phyloP scores from a whole-genome alignment of 2,113 vertebrate species.

The Pipa parva region DNA sequence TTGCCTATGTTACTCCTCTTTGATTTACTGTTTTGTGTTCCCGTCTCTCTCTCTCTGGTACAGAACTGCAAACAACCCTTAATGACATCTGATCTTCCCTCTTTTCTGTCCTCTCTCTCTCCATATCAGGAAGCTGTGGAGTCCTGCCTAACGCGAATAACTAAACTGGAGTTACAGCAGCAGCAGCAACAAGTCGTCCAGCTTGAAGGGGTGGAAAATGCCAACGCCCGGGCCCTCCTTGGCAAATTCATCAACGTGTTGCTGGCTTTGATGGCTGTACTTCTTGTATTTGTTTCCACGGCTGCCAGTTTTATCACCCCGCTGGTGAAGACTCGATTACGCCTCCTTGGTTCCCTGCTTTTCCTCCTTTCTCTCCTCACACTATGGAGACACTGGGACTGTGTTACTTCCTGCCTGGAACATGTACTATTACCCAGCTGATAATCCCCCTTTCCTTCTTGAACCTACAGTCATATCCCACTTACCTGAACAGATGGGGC shows the following conservation, averaged over 20 bases:
- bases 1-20: not conserved
- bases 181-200: conserved; percentile 98
- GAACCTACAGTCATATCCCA: accelerated
- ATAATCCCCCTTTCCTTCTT: conserved; percentile 36
- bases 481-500: conserved; percentile 11
- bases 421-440: conserved; percentile 81
- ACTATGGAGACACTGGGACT: conserved; percentile 95
- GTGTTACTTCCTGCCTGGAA: conserved; percentile 82
- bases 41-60: not conserved
- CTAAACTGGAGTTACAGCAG: conserved; percentile 95
- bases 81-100: not conserved
- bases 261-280: conserved; percentile 94
- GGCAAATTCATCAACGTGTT: conserved; percentile 98
- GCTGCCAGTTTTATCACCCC: conserved; percentile 97
- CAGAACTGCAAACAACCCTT: too few species aligned
- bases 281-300: conserved; percentile 97
- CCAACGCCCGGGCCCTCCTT: conserved; percentile 88
- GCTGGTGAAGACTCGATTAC: conserved; percentile 91
- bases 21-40: not conserved
- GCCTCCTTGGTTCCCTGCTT: conserved; percentile 80
- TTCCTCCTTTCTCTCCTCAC: conserved; percentile 80
- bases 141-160: conserved; percentile 92
- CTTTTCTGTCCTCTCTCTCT: not conserved
- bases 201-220: conserved; percentile 95
- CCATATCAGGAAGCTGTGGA: conserved; percentile 85